Evolutionary conservation across 2,113 vertebrate genomes (phyloP).

Genomic region (Petaurus breviceps): DNA sequence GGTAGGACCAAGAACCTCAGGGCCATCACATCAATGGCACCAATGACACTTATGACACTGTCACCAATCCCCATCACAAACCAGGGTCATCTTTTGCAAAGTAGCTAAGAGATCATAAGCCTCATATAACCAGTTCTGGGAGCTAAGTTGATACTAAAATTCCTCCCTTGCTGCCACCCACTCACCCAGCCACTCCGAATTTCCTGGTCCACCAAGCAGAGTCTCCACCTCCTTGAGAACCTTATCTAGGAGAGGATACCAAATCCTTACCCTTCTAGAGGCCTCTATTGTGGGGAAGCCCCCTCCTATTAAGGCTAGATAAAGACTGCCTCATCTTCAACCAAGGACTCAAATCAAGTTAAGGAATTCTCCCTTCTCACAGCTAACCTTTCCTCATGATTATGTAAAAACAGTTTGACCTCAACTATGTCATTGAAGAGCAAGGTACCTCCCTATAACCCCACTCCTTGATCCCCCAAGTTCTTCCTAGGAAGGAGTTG

Average conservation of each 20-base stretch:
- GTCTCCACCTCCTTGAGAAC: background rate
- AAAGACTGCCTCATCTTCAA: background rate
- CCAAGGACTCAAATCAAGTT: background rate
- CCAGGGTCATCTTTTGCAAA: background rate
- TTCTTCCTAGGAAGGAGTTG: background rate
- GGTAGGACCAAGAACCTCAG: background rate
- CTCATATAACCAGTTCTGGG: background rate
- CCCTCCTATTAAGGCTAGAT: background rate
- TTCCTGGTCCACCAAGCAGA: background rate
- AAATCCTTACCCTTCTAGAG: background rate
- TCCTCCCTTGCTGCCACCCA: background rate
- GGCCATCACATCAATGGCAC: background rate
- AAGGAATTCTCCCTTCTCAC: background rate
- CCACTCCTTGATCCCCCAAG: background rate
- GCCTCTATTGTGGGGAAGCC: background rate
- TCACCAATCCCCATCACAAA: background rate
- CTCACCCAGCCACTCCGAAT: background rate
- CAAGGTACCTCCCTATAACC: background rate
- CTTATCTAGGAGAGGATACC: background rate
- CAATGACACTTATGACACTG: background rate
- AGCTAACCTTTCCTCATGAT: background rate
- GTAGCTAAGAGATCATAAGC: background rate
- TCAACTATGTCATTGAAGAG: background rate
- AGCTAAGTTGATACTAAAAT: background rate
- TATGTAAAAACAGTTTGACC: background rate